These are phyloP conservation scores for Antheraea mylitta DNA, from an alignment of 1,140 invertebrate species.

Conservation along the genomic window DNA sequence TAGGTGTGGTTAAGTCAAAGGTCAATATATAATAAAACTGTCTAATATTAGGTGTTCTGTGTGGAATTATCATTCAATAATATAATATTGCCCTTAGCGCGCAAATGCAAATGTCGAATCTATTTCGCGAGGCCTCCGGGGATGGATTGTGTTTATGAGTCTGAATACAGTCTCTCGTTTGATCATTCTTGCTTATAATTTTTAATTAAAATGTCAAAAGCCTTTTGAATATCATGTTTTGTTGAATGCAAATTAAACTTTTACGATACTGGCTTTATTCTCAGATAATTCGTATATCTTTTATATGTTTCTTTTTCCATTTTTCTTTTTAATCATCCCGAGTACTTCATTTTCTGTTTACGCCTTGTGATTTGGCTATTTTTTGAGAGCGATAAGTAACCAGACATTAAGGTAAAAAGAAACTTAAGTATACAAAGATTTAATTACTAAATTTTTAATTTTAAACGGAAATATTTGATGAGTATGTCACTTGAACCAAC, in stretches of 20 bases:
- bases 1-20: no score
- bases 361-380: no score
- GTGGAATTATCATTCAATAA: neutral
- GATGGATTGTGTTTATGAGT: conserved; percentile 17
- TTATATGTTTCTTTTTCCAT: neutral
- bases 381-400: no score
- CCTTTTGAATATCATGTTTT: neutral
- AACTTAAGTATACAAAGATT: no score
- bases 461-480: no score
- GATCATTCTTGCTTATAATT: conserved; percentile 25
- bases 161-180: conserved; percentile 10
- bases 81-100: neutral
- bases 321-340: no score
- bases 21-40: no score
- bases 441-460: no score
- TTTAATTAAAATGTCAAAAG: conserved; percentile 25
- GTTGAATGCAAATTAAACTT: conserved; percentile 3
- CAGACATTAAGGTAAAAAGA: no score
- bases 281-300: neutral
- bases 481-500: no score
- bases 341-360: neutral
- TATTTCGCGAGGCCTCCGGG: conserved; percentile 21
- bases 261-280: neutral
- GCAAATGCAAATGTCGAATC: conserved; percentile 21
- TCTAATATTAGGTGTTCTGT: neutral